A percentile compares a stretch with the other conserved stretches of the same genome.
Evolutionary conservation across 2,113 vertebrate species (phyloP).

Genomic region (Sylvicapra grimmia): DNA sequence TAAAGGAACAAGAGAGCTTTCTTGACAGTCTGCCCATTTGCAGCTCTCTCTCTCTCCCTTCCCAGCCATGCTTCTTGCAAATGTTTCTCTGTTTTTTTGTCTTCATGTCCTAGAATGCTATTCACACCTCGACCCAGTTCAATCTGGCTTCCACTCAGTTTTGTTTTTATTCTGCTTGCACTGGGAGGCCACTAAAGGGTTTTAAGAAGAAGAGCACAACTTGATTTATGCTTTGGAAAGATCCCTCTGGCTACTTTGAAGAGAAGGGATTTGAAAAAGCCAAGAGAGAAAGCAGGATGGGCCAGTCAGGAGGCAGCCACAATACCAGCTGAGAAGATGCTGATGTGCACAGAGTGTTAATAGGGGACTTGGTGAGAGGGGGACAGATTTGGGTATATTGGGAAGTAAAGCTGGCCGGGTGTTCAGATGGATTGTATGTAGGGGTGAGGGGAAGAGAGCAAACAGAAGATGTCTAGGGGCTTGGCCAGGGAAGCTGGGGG

Average conservation of each 20-base stretch:
- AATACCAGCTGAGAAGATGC: not conserved
- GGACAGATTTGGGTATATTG: too few species aligned
- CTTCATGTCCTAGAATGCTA: not conserved
- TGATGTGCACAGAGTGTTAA: not conserved
- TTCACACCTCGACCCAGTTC: not conserved
- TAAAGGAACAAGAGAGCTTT: not conserved
- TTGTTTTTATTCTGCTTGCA: not conserved
- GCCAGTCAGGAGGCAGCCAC: not conserved
- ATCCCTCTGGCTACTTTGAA: not conserved
- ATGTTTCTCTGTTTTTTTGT: not conserved
- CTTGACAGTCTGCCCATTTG: not conserved
- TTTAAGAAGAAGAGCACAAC: not conserved
- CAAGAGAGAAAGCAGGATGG: not conserved
- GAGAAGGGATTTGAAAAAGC: not conserved
- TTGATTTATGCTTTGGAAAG: not conserved
- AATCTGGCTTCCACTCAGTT: not conserved
- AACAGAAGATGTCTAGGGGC: rapidly evolving
- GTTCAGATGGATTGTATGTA: not conserved
- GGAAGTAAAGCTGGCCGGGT: not conserved
- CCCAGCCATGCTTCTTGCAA: not conserved
- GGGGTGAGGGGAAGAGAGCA: not conserved
- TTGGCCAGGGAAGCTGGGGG: not conserved
- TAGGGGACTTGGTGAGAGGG: not conserved
- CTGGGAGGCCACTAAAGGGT: not conserved
- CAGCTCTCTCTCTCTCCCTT: not conserved